Percentiles rank a stretch among this genome's conserved stretches.
Conservation (phyloP, 2,797 vertebrate species). For the Syngnathus rostellatus region DNA sequence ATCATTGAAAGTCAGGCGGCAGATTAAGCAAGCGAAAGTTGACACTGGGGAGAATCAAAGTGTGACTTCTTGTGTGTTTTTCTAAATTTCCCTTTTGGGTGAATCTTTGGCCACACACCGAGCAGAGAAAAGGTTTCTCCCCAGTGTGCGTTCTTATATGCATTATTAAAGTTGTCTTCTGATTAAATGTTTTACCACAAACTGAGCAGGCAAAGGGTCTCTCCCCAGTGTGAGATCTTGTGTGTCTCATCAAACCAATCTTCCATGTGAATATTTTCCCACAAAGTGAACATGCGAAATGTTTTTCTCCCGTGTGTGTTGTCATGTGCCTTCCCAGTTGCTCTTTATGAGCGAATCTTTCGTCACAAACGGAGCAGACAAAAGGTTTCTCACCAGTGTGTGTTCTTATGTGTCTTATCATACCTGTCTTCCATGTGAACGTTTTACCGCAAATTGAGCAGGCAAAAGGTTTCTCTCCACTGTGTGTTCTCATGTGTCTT, state of each 20-base stretch:
- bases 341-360: neutral
- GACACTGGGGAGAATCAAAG: neutral
- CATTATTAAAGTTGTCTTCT: neutral
- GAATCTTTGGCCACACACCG: neutral
- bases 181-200: neutral
- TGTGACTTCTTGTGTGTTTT: neutral
- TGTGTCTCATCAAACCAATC: neutral
- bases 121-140: neutral
- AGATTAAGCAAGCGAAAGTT: neutral
- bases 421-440: neutral
- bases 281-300: neutral
- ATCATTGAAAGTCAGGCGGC: neutral
- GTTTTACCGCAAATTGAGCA: neutral
- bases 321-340: neutral
- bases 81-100: neutral
- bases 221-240: neutral
- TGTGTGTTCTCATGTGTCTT: neutral
- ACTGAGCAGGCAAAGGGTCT: neutral
- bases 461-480: neutral
- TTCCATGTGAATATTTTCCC: neutral
- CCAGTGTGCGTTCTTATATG: neutral
- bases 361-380: neutral
- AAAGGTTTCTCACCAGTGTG: neutral
- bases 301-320: neutral
- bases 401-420: neutral